phyloP scores from a whole-genome alignment of 1,140 invertebrate genomes.

The Ylistrum balloti region DNA sequence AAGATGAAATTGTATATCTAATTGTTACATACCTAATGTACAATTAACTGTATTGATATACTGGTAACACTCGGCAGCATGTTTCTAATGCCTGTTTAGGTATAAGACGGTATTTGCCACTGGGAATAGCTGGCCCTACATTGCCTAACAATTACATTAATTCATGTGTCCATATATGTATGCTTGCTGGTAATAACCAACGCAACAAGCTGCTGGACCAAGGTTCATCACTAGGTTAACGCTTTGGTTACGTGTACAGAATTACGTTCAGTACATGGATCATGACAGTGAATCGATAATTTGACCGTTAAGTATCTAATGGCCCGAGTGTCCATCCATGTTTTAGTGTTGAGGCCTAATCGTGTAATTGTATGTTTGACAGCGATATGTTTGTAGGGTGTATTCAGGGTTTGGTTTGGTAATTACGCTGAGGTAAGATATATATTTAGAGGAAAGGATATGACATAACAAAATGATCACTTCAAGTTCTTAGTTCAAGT shows the following conservation, averaged over 20 bases:
- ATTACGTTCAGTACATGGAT: constrained; percentile 26
- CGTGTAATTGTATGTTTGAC: background rate
- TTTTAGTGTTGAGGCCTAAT: background rate
- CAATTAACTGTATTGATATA: constrained; percentile 11
- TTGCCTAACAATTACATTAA: constrained; percentile 35
- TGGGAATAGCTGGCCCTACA: constrained; percentile 30
- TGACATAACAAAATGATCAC: background rate
- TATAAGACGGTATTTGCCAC: background rate
- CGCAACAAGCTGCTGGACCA: background rate
- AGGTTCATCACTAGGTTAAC: background rate
- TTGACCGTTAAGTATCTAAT: background rate
- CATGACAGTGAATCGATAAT: constrained; percentile 2
- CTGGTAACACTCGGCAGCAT: background rate
- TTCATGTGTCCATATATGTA: constrained; percentile 28
- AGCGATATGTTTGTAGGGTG: background rate
- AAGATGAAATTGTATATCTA: too few relatives aligned
- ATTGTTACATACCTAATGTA: background rate
- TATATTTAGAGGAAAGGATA: background rate
- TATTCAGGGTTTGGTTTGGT: background rate
- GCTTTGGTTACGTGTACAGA: constrained; percentile 1
- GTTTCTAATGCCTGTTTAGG: constrained; percentile 38
- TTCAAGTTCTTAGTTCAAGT: background rate
- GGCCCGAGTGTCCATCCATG: constrained; percentile 8
- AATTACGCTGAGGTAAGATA: background rate
- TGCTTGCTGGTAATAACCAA: background rate